Evolutionary conservation across 2,113 vertebrate genomes (phyloP), one percentile per base, ranked within the genome.

Genomic region (Centropus unirufus): DNA sequence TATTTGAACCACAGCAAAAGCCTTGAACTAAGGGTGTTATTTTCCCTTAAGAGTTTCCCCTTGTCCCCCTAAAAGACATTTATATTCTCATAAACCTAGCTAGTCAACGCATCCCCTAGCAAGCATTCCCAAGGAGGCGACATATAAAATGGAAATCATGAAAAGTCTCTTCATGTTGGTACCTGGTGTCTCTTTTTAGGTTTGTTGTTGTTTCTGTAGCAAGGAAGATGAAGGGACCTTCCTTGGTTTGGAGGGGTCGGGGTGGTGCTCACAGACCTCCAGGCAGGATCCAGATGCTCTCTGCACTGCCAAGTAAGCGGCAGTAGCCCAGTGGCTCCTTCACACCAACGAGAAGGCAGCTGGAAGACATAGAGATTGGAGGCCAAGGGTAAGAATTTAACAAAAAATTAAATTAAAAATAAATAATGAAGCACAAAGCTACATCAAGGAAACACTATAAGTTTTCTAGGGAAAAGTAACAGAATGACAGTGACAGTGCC

Each of bases 291-390:
- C 19, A 5, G 29, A 19, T 26, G 22, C 17, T 49, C 14, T 55
- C 63, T 12, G 17, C 40, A n/a, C 42, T 63, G 19, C 76, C 32
- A 5, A 14, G 26, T 8, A 5, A 58, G 58, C 40, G 17, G 52
- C 59, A 52, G 36, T 17, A 26, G 12, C 29, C 24, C 20, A 17
- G 59, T 1, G 1, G 54, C 40, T 64, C 49, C 26, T 52, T 26
- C 19, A 17, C 18, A 12, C 24, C 77, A 7, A 39, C 9, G n/a
- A 44, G 75, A 55, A 40, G 36, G n/a, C 40, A 69, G 49, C 55
- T 54, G 57, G n/a, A 7, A 59, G 77, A 12, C 0, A 4, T 1
- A 57, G 36, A 73, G n/a, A 30, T 10, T 13, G 36, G 24, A n/a
- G 15, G 15, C 32, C 69, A 63, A 0, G 10, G 23, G 12, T 21